These are phyloP conservation scores for Ondatra zibethicus DNA, from an alignment of 2,113 vertebrate genomes.

Conservation along the genomic window DNA sequence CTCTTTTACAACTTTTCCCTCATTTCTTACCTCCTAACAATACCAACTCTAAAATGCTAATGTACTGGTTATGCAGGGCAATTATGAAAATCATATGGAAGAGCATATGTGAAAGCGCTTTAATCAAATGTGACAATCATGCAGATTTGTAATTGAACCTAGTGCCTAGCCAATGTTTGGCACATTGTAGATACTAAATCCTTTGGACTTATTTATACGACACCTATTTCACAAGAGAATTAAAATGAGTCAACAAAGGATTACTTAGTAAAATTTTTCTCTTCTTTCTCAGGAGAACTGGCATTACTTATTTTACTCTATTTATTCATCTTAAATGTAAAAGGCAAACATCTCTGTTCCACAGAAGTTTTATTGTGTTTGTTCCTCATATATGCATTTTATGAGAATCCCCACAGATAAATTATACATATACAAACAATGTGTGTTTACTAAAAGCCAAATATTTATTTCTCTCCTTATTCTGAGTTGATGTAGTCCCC, in stretches of 20 bases:
- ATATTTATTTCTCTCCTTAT: conserved; percentile 7
- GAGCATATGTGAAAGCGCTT: neutral
- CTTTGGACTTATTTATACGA: neutral
- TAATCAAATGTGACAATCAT: neutral
- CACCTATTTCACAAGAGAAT: neutral
- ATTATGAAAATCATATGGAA: conserved; percentile 37
- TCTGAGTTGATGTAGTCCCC: neutral
- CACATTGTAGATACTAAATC: neutral
- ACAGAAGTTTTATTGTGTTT: neutral
- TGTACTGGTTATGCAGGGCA: neutral
- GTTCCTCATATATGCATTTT: neutral
- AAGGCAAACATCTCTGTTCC: neutral
- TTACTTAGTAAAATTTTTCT: neutral
- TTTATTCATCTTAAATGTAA: neutral
- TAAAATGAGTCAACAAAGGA: conserved; percentile 6
- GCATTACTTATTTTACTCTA: neutral
- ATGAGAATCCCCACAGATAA: neutral
- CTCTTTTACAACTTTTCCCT: neutral
- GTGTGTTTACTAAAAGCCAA: neutral
- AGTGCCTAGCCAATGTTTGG: neutral
- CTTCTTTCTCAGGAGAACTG: neutral
- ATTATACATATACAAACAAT: neutral
- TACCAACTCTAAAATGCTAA: neutral
- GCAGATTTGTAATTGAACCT: neutral
- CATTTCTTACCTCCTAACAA: neutral